Evolutionary conservation across 1,140 invertebrate species (phyloP).

Genomic region (Lysiphlebus fabarum): DNA sequence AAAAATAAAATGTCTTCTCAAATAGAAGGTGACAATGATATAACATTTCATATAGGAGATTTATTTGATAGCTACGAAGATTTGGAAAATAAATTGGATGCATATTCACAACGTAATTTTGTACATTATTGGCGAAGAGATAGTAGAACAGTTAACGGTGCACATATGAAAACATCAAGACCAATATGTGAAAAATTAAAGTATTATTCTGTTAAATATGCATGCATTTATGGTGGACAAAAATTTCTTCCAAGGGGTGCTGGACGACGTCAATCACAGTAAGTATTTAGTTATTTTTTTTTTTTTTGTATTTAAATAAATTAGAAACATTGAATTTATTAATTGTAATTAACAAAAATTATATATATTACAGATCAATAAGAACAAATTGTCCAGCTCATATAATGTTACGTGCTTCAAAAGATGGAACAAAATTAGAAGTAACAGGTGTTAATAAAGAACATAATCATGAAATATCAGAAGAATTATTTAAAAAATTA

Average conservation of each 20-base stretch:
- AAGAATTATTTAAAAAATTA: conserved; percentile 50
- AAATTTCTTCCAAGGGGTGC: conserved; percentile 50
- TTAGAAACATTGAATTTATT: too few species aligned
- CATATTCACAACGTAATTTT: conserved; percentile 46
- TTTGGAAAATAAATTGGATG: conserved; percentile 45
- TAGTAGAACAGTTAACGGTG: conserved; percentile 51
- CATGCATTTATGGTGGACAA: conserved; percentile 54
- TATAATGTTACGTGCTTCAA: conserved; percentile 53
- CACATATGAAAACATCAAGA: conserved; percentile 53
- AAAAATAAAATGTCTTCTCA: conserved; percentile 32
- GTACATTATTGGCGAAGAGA: conserved; percentile 54
- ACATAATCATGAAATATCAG: conserved; percentile 54
- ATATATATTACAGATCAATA: too few species aligned
- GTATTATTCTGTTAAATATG: conserved; percentile 55
- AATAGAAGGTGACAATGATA: conserved; percentile 33
- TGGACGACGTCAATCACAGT: conserved; percentile 50
- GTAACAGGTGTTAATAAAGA: conserved; percentile 55
- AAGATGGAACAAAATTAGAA: conserved; percentile 52
- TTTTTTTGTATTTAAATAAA: too few species aligned
- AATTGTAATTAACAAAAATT: too few species aligned
- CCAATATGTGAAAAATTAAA: conserved; percentile 49
- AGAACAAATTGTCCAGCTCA: conserved; percentile 53
- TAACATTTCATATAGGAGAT: conserved; percentile 48
- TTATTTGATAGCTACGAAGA: conserved; percentile 52
- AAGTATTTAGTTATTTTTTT: too few species aligned